These are phyloP conservation scores for Cepaea hortensis DNA, from an alignment of 2,888 invertebrate genomes.

Conservation along the genomic window DNA sequence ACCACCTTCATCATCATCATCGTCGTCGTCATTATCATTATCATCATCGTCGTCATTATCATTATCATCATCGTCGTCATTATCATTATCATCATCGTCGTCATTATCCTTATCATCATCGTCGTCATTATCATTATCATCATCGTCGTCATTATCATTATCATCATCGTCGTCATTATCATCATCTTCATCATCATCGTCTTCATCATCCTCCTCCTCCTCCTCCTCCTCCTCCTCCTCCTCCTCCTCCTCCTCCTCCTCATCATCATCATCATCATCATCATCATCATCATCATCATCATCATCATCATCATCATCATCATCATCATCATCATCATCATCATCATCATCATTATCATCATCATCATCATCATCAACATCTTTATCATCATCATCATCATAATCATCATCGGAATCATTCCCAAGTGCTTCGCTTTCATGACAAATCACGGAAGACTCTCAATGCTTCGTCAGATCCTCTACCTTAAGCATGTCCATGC, in stretches of 20 bases:
- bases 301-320: conserved; percentile 24
- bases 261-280: background rate
- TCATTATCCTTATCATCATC: conserved; percentile 17
- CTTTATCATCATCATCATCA: no score
- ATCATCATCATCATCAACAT: background rate
- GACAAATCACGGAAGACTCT: no score
- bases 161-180: conserved; percentile 16
- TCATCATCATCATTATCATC: conserved; percentile 28
- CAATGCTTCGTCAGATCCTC: no score
- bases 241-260: background rate
- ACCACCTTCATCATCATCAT: no score
- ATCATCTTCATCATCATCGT: background rate
- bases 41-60: no score
- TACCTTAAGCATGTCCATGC: no score
- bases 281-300: conserved; percentile 30
- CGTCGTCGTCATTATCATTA: no score
- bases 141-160: conserved; percentile 5
- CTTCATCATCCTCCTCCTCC: conserved; percentile 5
- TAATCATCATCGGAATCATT: no score
- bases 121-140: background rate
- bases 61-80: background rate
- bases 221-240: background rate
- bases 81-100: background rate
- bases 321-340: conserved; percentile 19
- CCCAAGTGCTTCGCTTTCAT: no score